Base-by-base conservation (phyloP, 2,888 invertebrate genomes). In the Chromoteleia sp. region DNA sequence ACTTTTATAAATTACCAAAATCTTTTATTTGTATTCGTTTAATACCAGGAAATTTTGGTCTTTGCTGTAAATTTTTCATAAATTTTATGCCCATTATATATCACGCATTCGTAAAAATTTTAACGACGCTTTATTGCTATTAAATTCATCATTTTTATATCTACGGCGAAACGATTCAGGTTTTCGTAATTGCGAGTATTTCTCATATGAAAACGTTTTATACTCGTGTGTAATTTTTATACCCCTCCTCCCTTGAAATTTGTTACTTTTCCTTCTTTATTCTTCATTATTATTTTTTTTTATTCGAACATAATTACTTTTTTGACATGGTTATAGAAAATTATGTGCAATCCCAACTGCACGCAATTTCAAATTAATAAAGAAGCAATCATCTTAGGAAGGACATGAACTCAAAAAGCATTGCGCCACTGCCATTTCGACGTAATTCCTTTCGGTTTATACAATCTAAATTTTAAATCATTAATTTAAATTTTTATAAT, bases 161-260 rank as follows among this genome's bases (percentile, higher is more conserved):
- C 21, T 65, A 21, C 52, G 6, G 50, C 36, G 19, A 63, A 63
- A 54, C 25, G 15, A 41, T 58, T 58, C 14, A 15, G 36, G 17
- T 56, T 70, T 70, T 70, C 58, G 70, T 58, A 58, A 70, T 70
- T 70, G 8, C 48, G 45, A n/a, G 2, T n/a, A 36, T 58, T 30
- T 36, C 14, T 59, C 48, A 21, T 5, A 12, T 14, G 12, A 43
- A 14, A 19, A 54, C 39, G n/a, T 33, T 59, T 61, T 61, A 59
- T 50, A 33, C 10, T 33, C 25, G 39, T 12, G 17, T 45, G 29
- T n/a, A 41, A 19, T 39, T 52, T 59, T 71, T 25, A 52, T 56
- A 56, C 50, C 50, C 10, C 2, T 2, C 17, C n/a, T n/a, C 41
- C 8, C 25, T 25, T 21, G 14, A 0, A 6, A 19, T 39, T 12